These are phyloP conservation scores for Maconellicoccus hirsutus DNA, from an alignment of 1,140 invertebrate genomes.

Conservation along the genomic window DNA sequence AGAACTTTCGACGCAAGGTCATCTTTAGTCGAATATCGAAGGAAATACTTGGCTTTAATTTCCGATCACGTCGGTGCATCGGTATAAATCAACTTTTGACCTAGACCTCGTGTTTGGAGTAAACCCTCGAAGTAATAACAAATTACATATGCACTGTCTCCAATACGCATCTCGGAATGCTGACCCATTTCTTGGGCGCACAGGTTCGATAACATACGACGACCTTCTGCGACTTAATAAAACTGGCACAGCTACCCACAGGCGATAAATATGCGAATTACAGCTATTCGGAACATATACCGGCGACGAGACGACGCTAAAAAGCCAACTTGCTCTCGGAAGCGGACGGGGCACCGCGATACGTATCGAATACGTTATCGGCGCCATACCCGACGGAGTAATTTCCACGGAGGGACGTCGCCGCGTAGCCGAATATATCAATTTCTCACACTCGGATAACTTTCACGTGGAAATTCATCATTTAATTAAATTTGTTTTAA, in stretches of 20 bases:
- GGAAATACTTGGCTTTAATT: neutral
- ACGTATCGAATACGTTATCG: too few species aligned
- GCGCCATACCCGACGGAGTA: too few species aligned
- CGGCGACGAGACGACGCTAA: neutral
- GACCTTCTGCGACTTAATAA: neutral
- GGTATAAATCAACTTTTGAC: neutral
- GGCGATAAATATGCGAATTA: neutral
- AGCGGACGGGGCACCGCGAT: too few species aligned
- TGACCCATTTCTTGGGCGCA: neutral
- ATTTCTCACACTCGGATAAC: neutral
- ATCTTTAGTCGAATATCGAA: neutral
- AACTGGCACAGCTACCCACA: slow-evolving; percentile 1
- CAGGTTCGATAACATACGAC: neutral
- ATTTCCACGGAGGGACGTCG: neutral
- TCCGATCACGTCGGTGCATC: neutral
- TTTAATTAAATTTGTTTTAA: slow-evolving; percentile 16
- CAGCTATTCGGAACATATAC: neutral
- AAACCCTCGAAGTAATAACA: neutral
- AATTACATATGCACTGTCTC: neutral
- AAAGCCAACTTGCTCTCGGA: neutral
- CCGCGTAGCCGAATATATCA: neutral
- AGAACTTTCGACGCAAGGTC: neutral
- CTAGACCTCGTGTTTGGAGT: neutral
- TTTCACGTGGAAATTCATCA: slow-evolving; percentile 6
- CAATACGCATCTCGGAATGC: neutral